phyloP scores from a whole-genome alignment of 1,140 invertebrate species.

The Panagrolaimus sp. region DNA sequence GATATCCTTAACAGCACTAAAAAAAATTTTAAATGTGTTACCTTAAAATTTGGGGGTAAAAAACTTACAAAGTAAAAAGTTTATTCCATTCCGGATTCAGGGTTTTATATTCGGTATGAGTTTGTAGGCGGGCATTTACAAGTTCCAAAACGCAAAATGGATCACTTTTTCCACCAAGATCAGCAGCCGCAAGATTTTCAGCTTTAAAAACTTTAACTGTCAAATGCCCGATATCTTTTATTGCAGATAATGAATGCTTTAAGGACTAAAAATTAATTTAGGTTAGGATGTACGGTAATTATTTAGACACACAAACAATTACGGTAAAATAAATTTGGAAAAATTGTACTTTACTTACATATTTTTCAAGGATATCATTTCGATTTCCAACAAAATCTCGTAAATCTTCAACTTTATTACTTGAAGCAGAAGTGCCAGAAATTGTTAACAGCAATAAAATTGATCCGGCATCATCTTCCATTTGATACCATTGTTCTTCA shows the following conservation, averaged over 20 bases:
- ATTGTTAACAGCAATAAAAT: constrained; percentile 85
- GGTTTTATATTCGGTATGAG: constrained; percentile 97
- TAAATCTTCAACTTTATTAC: constrained; percentile 40
- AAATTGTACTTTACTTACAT: constrained; percentile 66
- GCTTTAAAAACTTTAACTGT: constrained; percentile 83
- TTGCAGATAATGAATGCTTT: constrained; percentile 70
- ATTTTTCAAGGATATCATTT: constrained; percentile 65
- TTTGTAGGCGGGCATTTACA: constrained; percentile 86
- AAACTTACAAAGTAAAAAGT: constrained; percentile 89
- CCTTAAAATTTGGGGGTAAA: neutral
- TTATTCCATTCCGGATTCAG: constrained; percentile 93
- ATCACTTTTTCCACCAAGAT: constrained; percentile 79
- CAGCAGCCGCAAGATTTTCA: constrained; percentile 79
- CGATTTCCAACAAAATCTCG: constrained; percentile 61
- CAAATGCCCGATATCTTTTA: constrained; percentile 78
- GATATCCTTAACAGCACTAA: constrained; percentile 90
- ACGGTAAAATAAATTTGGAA: neutral
- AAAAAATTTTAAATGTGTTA: constrained; percentile 41
- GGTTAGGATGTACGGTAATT: too few species aligned
- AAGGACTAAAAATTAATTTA: constrained; percentile 64
- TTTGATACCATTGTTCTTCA: constrained; percentile 76
- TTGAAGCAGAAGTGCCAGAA: constrained; percentile 74
- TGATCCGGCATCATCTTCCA: constrained; percentile 81
- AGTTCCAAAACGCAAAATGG: constrained; percentile 95
- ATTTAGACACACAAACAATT: too few species aligned